Evolutionary conservation across 1,140 invertebrate genomes (phyloP), one percentile per base, ranked within the genome.

Genomic region (Octopus bimaculoides): DNA sequence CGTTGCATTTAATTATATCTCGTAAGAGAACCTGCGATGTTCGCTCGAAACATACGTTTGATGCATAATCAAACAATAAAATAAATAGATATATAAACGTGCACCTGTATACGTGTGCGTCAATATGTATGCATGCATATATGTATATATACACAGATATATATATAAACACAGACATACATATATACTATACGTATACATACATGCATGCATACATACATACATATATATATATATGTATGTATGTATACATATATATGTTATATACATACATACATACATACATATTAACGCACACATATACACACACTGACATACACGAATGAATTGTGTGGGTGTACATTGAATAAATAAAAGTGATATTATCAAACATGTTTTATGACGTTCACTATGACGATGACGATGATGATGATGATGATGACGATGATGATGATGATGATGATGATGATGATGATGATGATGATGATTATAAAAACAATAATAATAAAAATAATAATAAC

Each of bases 361-460:
- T 61, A 10, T 17, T 61, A 10, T 17, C 9, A 61, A 10, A 17
- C 1, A 61, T 61, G 9, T 1, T 10, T 0, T 61, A 61, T 61
- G 17, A 10, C 9, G 17, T 1, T 61, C 17, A 17, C 17, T 10
- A 9, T 10, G 9, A 61, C 1, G 9, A 10, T 61, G 56, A 61
- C 1, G 56, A 10, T 61, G 56, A 61, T 10, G 9, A 61, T 61
- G 17, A 9, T 1, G 1, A 61, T 1, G 1, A 10, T 3, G 3
- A 3, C 9, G 3, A 10, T 1, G 3, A 61, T 3, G 1, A 10
- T 61, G 1, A 9, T 1, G 1, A 10, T 3, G 3, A 10, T 3
- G 3, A 61, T 3, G 1, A 9, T 1, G 3, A 10, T 3, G 1
- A 10, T 1, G 1, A 17, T 3, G 3, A 10, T 3, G 3, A 61